Percentiles rank a stretch among this genome's conserved stretches.
Evolutionary conservation across 1,140 invertebrate species (phyloP).

Genomic region (Cydia amplana): DNA sequence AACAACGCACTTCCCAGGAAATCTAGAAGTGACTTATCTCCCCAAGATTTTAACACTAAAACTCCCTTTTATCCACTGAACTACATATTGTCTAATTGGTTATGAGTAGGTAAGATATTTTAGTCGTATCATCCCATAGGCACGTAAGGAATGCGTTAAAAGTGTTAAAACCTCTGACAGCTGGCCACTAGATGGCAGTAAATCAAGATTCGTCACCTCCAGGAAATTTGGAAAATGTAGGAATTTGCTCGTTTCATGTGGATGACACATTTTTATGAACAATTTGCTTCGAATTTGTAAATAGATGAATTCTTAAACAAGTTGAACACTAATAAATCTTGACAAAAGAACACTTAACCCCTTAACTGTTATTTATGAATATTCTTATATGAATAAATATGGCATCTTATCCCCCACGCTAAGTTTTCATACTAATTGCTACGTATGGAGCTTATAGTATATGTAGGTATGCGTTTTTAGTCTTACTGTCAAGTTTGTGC

Average conservation of each 20-base stretch:
- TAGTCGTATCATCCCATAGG: background rate
- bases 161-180: slow-evolving; percentile 8
- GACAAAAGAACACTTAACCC: too few species aligned
- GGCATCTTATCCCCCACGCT: too few species aligned
- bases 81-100: slow-evolving; percentile 4
- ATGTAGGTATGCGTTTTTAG: too few species aligned
- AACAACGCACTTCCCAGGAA: background rate
- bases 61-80: background rate
- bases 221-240: background rate
- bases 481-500: too few species aligned
- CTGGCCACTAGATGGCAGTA: slow-evolving; percentile 17
- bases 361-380: too few species aligned
- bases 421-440: too few species aligned
- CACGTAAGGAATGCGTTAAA: background rate
- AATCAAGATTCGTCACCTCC: slow-evolving; percentile 14
- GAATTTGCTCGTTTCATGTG: slow-evolving; percentile 2
- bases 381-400: too few species aligned
- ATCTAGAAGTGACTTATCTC: background rate
- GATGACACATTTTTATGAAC: slow-evolving; percentile 1
- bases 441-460: too few species aligned
- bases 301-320: background rate
- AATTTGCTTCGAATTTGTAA: background rate
- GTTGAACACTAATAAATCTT: too few species aligned
- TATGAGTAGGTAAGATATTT: too few species aligned
- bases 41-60: background rate